Percentiles rank a stretch among this genome's conserved stretches.
Evolutionary conservation across 2,888 invertebrate species (phyloP).

Genomic region (Drosophila tanythrix): DNA sequence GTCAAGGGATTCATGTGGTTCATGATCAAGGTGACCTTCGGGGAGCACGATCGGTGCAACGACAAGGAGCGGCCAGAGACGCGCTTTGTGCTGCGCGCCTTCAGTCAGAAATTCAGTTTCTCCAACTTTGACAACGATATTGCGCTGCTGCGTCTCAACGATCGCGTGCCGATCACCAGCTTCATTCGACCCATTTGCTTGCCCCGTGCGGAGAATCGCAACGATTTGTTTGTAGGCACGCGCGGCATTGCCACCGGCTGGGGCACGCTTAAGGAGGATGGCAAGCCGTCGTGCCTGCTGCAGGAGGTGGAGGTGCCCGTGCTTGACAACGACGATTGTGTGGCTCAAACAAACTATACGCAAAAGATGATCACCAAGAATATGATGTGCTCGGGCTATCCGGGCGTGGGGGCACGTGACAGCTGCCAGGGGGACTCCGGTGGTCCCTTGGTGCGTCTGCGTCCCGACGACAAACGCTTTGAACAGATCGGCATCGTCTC

Average conservation of each 20-base stretch:
- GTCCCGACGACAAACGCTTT: constrained; percentile 90
- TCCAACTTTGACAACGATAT: constrained; percentile 95
- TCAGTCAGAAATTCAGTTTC: constrained; percentile 92
- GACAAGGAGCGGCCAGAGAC: constrained; percentile 90
- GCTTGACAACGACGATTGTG: constrained; percentile 88
- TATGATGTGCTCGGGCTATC: constrained; percentile 87
- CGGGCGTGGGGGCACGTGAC: constrained; percentile 81
- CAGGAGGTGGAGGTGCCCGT: constrained; percentile 92
- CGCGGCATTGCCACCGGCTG: constrained; percentile 93
- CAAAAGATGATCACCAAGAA: constrained; percentile 94
- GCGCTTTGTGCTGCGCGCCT: constrained; percentile 91
- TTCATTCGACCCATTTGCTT: constrained; percentile 93
- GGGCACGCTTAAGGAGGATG: constrained; percentile 94
- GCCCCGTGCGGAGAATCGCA: constrained; percentile 89
- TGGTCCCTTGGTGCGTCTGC: constrained; percentile 90
- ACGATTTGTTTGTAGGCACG: constrained; percentile 89
- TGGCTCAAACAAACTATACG: constrained; percentile 91
- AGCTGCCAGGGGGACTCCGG: constrained; percentile 85
- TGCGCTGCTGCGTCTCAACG: constrained; percentile 92
- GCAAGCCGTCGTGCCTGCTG: constrained; percentile 92
- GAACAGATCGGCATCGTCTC: constrained; percentile 95
- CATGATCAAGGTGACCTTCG: constrained; percentile 95
- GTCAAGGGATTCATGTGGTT: constrained; percentile 97
- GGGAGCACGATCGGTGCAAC: constrained; percentile 93
- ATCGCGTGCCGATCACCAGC: constrained; percentile 91